Evolutionary conservation across 2,888 invertebrate species (phyloP), one percentile per base, ranked within the genome.

Genomic region (Argyresthia goedartella): DNA sequence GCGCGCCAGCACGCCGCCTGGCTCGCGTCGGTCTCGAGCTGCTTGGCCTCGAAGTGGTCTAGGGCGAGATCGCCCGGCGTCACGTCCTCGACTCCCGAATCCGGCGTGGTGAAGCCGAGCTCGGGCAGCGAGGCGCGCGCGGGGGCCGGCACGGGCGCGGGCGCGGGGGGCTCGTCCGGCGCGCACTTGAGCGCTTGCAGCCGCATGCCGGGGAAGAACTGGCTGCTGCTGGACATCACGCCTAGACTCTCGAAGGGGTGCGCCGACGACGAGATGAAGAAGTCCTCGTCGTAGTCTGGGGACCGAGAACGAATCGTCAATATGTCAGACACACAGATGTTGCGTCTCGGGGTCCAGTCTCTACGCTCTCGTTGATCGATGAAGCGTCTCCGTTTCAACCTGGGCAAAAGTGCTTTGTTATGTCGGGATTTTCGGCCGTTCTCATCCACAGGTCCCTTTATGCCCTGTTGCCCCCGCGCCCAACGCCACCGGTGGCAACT

Each of bases 261-360:
- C 56, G 91, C 89, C 36, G 92, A 92, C 55, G 92, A 91, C 60
- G 91, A 91, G 60, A 93, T 91, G 77, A 89, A 93, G 75, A 93
- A 93, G 63, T 93, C 93, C 59, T 92, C 92, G 63, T 90, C 80
- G 68, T 87, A 82, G 62, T 85, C 89, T 89, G 69, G n/a, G n/a
- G n/a, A n/a, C n/a, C n/a, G n/a, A n/a, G n/a, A n/a, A n/a, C n/a
- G n/a, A n/a, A n/a, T n/a, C n/a, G n/a, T n/a, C n/a, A n/a, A n/a
- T n/a, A n/a, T n/a, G n/a, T n/a, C n/a, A n/a, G n/a, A n/a, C n/a
- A n/a, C n/a, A n/a, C n/a, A n/a, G n/a, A n/a, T n/a, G n/a, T n/a
- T n/a, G n/a, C n/a, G n/a, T n/a, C n/a, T n/a, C n/a, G n/a, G n/a
- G n/a, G n/a, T n/a, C n/a, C n/a, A n/a, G n/a, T n/a, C n/a, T n/a